These are phyloP conservation scores for Toxostoma redivivum DNA, from an alignment of 2,113 vertebrate genomes.

Conservation along the genomic window DNA sequence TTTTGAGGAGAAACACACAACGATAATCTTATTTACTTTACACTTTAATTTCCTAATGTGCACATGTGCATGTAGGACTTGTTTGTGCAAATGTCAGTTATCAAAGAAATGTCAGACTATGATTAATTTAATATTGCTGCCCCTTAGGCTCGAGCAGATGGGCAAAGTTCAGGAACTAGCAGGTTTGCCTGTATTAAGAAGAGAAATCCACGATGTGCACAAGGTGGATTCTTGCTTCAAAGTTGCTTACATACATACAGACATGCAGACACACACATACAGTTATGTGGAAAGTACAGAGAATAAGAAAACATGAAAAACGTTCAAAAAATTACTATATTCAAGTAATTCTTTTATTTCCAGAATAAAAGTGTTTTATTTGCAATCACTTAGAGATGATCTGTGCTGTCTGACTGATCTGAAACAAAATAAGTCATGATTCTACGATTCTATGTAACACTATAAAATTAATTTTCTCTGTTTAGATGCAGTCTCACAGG, in stretches of 20 bases:
- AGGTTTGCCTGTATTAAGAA: not conserved
- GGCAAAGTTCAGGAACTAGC: not conserved
- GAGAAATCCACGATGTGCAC: not conserved
- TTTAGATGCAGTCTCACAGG: not conserved
- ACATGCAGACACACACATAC: not conserved
- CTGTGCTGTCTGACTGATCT: not conserved
- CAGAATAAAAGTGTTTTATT: not conserved
- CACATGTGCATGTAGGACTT: not conserved
- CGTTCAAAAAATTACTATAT: not conserved
- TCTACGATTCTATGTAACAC: not conserved
- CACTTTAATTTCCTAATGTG: slow-evolving; percentile 53
- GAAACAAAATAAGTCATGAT: not conserved
- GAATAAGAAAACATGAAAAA: not conserved
- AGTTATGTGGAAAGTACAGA: not conserved
- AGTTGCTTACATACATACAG: not conserved
- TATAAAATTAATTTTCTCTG: not conserved
- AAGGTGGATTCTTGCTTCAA: not conserved
- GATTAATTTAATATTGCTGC: slow-evolving; percentile 3
- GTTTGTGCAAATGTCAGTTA: slow-evolving; percentile 14
- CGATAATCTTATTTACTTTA: slow-evolving; percentile 52
- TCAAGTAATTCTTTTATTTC: not conserved
- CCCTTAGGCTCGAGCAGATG: not conserved
- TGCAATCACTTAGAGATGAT: not conserved
- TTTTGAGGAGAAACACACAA: slow-evolving; percentile 48
- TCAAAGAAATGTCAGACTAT: slow-evolving; percentile 2